A percentile compares a stretch with the other conserved stretches of the same genome.
These are phyloP conservation scores for Ceratitis capitata DNA, from an alignment of 1,140 invertebrate species.

Conservation along the genomic window DNA sequence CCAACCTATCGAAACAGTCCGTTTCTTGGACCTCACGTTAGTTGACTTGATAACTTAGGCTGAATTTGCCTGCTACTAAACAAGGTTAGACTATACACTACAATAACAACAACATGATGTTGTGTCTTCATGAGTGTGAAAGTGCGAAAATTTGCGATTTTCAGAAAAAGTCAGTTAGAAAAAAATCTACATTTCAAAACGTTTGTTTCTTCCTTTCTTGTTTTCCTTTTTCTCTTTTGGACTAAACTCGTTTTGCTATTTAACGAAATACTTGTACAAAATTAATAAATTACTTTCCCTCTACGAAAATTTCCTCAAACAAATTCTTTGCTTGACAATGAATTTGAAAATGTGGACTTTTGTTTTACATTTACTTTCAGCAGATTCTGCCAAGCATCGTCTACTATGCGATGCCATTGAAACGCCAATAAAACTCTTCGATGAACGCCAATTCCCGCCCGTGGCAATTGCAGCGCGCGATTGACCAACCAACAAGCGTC, in stretches of 20 bases:
- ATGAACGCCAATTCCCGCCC: slow-evolving; percentile 63
- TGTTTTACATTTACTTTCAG: background rate
- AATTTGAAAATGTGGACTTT: slow-evolving; percentile 10
- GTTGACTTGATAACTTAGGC: no score
- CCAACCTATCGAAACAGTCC: no score
- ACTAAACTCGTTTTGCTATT: no score
- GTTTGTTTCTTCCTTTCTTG: background rate
- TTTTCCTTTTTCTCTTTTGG: background rate
- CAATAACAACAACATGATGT: no score
- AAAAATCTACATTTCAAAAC: no score
- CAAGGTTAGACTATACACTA: no score
- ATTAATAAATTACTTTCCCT: slow-evolving; percentile 4
- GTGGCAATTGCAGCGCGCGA: slow-evolving; percentile 62
- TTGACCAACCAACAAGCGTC: slow-evolving; percentile 49
- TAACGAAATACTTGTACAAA: no score
- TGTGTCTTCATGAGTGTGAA: no score
- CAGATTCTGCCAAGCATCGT: slow-evolving; percentile 63
- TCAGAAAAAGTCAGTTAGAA: no score
- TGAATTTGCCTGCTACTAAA: no score
- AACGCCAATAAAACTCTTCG: slow-evolving; percentile 61
- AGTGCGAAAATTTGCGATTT: no score
- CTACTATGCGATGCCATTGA: slow-evolving; percentile 63
- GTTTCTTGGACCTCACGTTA: no score
- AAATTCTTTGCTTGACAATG: slow-evolving; percentile 28
- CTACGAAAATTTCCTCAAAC: background rate